Base-by-base conservation (phyloP, 2,888 invertebrate species). In the Dermolepida albohirtum region DNA sequence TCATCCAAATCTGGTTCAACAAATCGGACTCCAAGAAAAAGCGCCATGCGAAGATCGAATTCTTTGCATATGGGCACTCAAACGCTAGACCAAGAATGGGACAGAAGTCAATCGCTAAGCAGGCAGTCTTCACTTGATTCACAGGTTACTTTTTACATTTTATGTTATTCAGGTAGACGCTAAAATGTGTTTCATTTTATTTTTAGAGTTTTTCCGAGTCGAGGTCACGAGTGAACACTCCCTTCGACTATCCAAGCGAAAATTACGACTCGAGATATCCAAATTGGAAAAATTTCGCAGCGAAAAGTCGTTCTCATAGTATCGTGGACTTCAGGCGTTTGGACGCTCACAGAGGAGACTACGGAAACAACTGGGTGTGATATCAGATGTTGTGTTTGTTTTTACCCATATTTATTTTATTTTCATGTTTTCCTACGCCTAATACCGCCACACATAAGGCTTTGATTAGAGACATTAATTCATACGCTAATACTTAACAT, bases 121-220 rank as follows among this genome's bases (percentile, higher is more conserved):
- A 44, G 63, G 29, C 69, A 69, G 49, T 69, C 69, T 17, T 69
- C 69, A n/a, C 62, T 69, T 16, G 69, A 69, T 44, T 69, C 69
- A 27, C 65, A 69, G 62, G 69, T 69, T 39, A 43, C 1, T 5
- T 14, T 40, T n/a, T 6, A 4, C 11, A 47, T 12, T 7, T n/a
- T 34, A 52, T 12, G 1, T 22, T 14, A 22, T 11, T 41, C 22
- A 47, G 34, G 8, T 5, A 6, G 39, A 7, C 16, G 22, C n/a
- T 17, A 17, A 7, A 64, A 34, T 6, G 10, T 8, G 22, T 52
- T 72, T 72, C 69, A 52, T 72, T 64, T 67, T 49, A 79, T 57
- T 63, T 83, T 39, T 76, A 87, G 87, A 87, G 86, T 77, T 79
- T 87, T 70, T 87, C 87, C 11, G 83, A 85, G 40, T 83, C 85